A percentile compares a stretch with the other conserved stretches of the same genome.
These are phyloP conservation scores for Leucophora obtusa DNA, from an alignment of 2,888 invertebrate species.

Conservation along the genomic window DNA sequence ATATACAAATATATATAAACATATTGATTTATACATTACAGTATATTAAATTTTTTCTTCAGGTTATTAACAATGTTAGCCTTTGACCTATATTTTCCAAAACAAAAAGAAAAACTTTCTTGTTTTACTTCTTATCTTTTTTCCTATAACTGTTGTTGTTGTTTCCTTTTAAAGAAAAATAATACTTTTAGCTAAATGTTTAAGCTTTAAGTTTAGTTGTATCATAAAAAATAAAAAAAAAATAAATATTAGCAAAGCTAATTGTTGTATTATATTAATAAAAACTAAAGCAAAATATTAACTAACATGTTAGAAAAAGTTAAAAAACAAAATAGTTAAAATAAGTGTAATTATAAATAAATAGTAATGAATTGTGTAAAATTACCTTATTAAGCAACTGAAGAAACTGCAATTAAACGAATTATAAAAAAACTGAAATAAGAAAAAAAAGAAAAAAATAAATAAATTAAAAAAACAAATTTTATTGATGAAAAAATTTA, in stretches of 20 bases:
- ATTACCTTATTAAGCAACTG: slow-evolving; percentile 62
- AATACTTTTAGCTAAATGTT: slow-evolving; percentile 15
- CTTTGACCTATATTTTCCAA: no score
- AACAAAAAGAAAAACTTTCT: no score
- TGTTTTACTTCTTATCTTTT: no score
- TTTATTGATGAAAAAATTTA: slow-evolving; percentile 48
- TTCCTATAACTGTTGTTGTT: background rate
- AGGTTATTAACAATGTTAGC: no score
- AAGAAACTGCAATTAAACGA: slow-evolving; percentile 65
- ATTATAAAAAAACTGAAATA: slow-evolving; percentile 34
- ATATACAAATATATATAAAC: no score
- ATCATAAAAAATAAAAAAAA: slow-evolving; percentile 45
- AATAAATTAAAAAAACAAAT: slow-evolving; percentile 43
- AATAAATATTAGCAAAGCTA: slow-evolving; percentile 76
- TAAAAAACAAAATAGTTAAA: slow-evolving; percentile 30
- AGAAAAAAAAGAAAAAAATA: slow-evolving; percentile 33
- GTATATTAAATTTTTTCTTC: no score
- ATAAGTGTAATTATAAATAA: slow-evolving; percentile 54
- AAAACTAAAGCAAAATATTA: slow-evolving; percentile 42
- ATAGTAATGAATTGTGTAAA: slow-evolving; percentile 56
- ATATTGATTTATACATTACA: no score
- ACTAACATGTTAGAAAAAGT: slow-evolving; percentile 28
- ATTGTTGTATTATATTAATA: slow-evolving; percentile 72
- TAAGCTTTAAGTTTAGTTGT: slow-evolving; percentile 23
- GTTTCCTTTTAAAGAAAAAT: background rate